Conservation (phyloP, 2,888 invertebrate species). For the Pollenia griseotomentosa region DNA sequence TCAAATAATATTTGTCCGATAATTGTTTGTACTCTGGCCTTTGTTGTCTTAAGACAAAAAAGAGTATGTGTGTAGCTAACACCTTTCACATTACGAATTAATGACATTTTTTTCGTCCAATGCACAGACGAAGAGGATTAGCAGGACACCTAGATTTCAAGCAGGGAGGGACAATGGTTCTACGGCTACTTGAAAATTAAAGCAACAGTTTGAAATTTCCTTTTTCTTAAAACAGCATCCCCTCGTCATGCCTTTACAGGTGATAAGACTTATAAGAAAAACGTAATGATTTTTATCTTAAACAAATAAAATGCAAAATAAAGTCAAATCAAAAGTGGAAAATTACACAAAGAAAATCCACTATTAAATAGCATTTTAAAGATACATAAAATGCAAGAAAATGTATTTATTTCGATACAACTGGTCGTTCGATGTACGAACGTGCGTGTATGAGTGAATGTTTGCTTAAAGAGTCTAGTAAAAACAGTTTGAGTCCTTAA, state of each 20-base stretch:
- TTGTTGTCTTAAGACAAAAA: constrained; percentile 26
- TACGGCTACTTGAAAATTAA: constrained; percentile 37
- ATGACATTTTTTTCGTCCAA: constrained; percentile 76
- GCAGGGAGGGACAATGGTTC: constrained; percentile 42
- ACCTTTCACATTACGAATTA: constrained; percentile 82
- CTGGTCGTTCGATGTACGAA: too few species aligned
- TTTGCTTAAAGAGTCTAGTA: constrained; percentile 39
- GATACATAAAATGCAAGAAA: constrained; percentile 20
- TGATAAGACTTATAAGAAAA: constrained; percentile 54
- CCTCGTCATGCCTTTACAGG: constrained; percentile 64
- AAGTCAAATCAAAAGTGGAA: constrained; percentile 13
- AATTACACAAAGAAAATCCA: neutral
- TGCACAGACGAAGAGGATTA: constrained; percentile 10
- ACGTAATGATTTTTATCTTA: constrained; percentile 2
- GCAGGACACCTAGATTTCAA: constrained; percentile 27
- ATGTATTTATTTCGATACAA: constrained; percentile 13
- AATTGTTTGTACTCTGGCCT: neutral
- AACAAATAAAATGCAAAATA: constrained; percentile 27
- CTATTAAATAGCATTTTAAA: constrained; percentile 5
- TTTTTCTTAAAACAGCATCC: constrained; percentile 8
- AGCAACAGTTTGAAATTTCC: neutral
- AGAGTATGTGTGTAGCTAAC: constrained; percentile 73
- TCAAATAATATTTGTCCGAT: constrained; percentile 78
- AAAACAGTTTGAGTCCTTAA: constrained; percentile 17
- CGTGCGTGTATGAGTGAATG: neutral